Percentiles rank a stretch among this genome's conserved stretches.
Conservation (phyloP, 1,140 invertebrate genomes). For the Diabrotica undecimpunctata region DNA sequence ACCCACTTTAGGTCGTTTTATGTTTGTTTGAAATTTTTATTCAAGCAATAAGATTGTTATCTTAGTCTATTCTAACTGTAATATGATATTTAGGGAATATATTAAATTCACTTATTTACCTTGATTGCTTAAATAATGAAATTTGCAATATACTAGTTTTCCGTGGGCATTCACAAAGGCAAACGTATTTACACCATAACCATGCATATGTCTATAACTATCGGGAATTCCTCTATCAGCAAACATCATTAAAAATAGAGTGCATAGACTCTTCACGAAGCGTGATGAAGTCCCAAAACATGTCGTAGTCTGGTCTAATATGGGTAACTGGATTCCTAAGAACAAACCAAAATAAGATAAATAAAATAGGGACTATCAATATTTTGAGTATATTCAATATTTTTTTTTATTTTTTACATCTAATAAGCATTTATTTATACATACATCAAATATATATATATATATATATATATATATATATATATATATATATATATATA, state of each 20-base stretch:
- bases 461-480: too few relatives aligned
- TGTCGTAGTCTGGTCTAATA: constrained; percentile 68
- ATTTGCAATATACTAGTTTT: constrained; percentile 64
- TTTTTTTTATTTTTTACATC: too few relatives aligned
- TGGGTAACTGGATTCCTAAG: constrained; percentile 63
- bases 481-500: too few relatives aligned
- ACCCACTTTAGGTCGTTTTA: too few relatives aligned
- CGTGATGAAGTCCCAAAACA: constrained; percentile 89
- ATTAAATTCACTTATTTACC: constrained; percentile 49
- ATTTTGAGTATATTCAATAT: too few relatives aligned
- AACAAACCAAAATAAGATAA: constrained; percentile 9
- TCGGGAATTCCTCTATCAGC: constrained; percentile 86
- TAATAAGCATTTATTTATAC: too few relatives aligned
- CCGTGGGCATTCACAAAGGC: constrained; percentile 64
- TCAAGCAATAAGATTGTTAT: too few relatives aligned
- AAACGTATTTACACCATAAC: constrained; percentile 70
- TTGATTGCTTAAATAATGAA: constrained; percentile 68
- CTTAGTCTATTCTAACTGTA: too few relatives aligned
- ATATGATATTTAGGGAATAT: too few relatives aligned
- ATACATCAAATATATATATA: too few relatives aligned
- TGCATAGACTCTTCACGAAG: constrained; percentile 80
- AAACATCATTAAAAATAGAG: constrained; percentile 76
- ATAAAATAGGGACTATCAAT: not conserved
- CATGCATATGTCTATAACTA: constrained; percentile 73
- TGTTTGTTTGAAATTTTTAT: too few relatives aligned